These are phyloP conservation scores for Ectemnius lituratus DNA, from an alignment of 2,888 invertebrate species.

Conservation along the genomic window DNA sequence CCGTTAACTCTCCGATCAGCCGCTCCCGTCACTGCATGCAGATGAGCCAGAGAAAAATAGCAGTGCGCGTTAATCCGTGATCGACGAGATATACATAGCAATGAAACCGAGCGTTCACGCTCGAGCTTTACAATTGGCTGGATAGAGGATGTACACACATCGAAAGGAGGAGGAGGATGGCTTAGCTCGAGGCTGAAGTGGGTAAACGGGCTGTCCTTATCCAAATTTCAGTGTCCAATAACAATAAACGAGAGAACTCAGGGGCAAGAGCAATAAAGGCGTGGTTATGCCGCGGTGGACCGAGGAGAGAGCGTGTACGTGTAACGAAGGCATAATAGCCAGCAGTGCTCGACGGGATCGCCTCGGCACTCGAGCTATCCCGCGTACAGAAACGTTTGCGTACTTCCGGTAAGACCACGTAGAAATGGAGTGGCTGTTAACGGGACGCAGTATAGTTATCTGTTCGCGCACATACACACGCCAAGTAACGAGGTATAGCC, in stretches of 20 bases:
- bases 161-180: no score
- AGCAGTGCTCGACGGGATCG: conserved; percentile 2
- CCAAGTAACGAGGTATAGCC: background rate
- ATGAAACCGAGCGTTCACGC: background rate
- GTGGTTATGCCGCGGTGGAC: conserved; percentile 20
- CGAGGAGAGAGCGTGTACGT: conserved; percentile 23
- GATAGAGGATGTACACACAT: no score
- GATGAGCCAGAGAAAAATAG: no score
- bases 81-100: no score
- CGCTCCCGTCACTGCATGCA: no score
- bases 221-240: conserved; percentile 48
- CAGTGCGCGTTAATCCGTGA: no score
- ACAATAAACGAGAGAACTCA: conserved; percentile 42
- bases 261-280: conserved; percentile 42
- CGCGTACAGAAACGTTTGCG: conserved; percentile 33
- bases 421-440: conserved; percentile 34
- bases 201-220: conserved; percentile 32
- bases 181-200: conserved; percentile 35
- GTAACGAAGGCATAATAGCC: conserved; percentile 48
- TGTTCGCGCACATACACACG: conserved; percentile 7
- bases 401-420: conserved; percentile 27
- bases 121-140: no score
- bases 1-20: no score
- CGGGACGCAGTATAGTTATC: conserved; percentile 34
- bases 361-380: conserved; percentile 1